Evolutionary conservation across 2,888 invertebrate genomes (phyloP), one percentile per base, ranked within the genome.

Genomic region (Tanytarsus gracilentus): DNA sequence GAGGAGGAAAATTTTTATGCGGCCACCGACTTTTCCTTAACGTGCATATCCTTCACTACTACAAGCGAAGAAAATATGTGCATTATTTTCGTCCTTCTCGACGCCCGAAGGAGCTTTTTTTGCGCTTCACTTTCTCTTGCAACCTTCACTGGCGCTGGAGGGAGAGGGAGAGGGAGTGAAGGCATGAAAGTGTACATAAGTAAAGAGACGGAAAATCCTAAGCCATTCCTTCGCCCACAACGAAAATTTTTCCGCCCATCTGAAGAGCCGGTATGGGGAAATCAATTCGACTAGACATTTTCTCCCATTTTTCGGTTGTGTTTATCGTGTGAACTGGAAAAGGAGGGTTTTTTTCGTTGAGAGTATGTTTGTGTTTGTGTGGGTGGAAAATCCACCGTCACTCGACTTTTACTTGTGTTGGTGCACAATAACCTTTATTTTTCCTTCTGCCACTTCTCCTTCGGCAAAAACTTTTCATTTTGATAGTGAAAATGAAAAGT

Each of bases 251-350:
- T 23, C 23, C 23, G 11, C 9, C 9, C 9, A 33, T 11, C 11
- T 11, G 33, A 11, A n/a, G 9, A 11, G 29, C 29, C 44, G 58
- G 58, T 48, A 58, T 58, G 58, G 29, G 58, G 58, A 58, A 58
- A 58, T 58, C 58, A 44, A 58, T 44, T 58, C 58, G 58, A 58
- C 58, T 58, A 58, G 58, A 58, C 58, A 58, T 48, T 55, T 58
- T 58, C 21, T 30, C 58, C 29, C 58, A 48, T 44, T 55, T 36
- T 36, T 58, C 44, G 27, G 27, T 29, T 48, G 40, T 26, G 23
- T 30, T 16, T 18, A 36, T 53, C 53, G 25, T 36, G 53, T 18
- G 29, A 40, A 30, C 23, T 23, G 36, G 14, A 8, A 55, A 39
- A 39, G n/a, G 23, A 16, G 8, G 53, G 23, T 39, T 39, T 16